A percentile compares a stretch with the other conserved stretches of the same genome.
phyloP scores from a whole-genome alignment of 2,797 vertebrate species.

The Accipiter superciliosus region DNA sequence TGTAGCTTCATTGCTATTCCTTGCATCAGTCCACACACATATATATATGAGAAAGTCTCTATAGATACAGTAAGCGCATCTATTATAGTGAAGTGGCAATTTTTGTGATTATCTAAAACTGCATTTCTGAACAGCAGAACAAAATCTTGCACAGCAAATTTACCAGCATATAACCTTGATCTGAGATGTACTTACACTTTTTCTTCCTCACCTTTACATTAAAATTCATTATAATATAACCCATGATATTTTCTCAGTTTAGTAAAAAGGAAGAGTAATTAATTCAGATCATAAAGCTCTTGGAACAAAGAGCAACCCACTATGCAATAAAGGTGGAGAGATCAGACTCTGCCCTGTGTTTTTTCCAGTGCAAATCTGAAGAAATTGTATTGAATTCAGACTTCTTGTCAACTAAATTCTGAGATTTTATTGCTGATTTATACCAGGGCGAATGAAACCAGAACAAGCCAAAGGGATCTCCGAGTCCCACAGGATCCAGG shows the following conservation, averaged over 20 bases:
- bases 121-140: background rate
- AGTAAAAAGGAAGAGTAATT: background rate
- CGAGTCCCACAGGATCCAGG: background rate
- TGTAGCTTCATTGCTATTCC: background rate
- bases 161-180: background rate
- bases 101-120: background rate
- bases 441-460: background rate
- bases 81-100: background rate
- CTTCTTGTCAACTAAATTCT: background rate
- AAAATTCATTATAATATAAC: background rate
- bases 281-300: background rate
- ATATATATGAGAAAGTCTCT: background rate
- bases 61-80: rapidly evolving
- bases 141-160: background rate
- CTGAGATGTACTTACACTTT: background rate
- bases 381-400: background rate
- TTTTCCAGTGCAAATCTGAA: background rate
- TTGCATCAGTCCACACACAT: background rate
- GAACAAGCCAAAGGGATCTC: background rate
- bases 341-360: background rate
- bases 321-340: background rate
- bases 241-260: background rate
- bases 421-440: background rate
- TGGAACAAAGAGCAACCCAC: background rate
- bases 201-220: background rate